phyloP scores from a whole-genome alignment of 2,113 vertebrate genomes.

The Myxocyprinus asiaticus region DNA sequence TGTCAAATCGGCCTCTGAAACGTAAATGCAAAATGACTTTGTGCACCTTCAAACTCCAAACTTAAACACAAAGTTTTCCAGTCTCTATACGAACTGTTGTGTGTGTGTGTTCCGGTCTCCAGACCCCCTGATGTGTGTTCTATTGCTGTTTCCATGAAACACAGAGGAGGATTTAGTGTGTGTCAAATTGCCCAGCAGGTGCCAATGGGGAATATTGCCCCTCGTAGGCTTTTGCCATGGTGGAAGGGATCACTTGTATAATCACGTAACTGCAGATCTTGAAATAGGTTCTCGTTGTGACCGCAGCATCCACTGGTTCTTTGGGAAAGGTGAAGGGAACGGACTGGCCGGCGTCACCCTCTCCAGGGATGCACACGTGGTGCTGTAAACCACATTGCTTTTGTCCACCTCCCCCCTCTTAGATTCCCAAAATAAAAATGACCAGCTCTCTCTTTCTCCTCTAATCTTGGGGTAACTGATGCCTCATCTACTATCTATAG shows the following conservation, averaged over 20 bases:
- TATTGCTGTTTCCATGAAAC: conserved; percentile 56
- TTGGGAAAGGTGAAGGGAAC: conserved; percentile 49
- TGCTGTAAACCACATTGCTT: conserved; percentile 49
- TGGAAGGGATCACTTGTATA: conserved; percentile 47
- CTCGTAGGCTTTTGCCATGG: conserved; percentile 39
- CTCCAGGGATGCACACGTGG: conserved; percentile 56
- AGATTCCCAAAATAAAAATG: conserved; percentile 48
- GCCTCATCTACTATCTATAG: conserved; percentile 39
- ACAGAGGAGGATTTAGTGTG: conserved; percentile 54
- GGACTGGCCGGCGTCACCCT: conserved; percentile 52
- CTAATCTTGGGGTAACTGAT: conserved; percentile 35
- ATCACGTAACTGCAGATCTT: conserved; percentile 53
- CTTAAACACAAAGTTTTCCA: not conserved
- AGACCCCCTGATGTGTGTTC: conserved; percentile 41
- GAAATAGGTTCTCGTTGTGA: conserved; percentile 64
- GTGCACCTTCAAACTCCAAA: not conserved
- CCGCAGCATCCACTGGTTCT: conserved; percentile 55
- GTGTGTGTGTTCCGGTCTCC: conserved; percentile 45
- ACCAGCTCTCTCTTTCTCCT: conserved; percentile 42
- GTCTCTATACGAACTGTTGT: conserved; percentile 1
- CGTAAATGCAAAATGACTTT: too few species aligned
- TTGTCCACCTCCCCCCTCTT: conserved; percentile 45
- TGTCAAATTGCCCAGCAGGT: conserved; percentile 55
- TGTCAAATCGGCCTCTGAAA: too few species aligned
- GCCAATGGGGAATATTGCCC: conserved; percentile 46